These are phyloP conservation scores for Parnassius mnemosyne DNA, from an alignment of 2,888 invertebrate species.

Conservation along the genomic window DNA sequence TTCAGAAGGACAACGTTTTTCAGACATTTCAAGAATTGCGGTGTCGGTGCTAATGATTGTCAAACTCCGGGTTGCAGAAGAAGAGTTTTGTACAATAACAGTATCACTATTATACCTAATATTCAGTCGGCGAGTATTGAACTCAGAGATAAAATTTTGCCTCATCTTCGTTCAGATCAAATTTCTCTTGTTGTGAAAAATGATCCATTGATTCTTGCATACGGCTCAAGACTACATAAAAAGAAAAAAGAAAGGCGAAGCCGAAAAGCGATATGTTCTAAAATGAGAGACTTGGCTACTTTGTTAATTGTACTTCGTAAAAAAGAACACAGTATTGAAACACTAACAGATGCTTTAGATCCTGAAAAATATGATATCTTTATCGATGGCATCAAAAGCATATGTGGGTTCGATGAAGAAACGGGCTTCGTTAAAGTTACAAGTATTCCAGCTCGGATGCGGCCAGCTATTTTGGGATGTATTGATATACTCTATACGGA, in stretches of 20 bases:
- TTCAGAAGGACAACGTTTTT: conserved; percentile 26
- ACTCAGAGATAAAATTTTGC: conserved; percentile 21
- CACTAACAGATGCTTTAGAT: conserved; percentile 19
- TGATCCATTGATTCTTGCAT: conserved; percentile 22
- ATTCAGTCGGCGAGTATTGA: conserved; percentile 8
- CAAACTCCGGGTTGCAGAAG: conserved; percentile 5
- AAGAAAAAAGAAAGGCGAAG: conserved; percentile 4
- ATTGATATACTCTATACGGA: conserved; percentile 25
- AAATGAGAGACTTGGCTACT: conserved; percentile 28
- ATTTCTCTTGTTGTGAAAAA: conserved; percentile 21
- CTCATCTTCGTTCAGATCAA: conserved; percentile 25
- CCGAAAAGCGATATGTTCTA: conserved; percentile 27
- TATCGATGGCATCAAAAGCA: conserved; percentile 25
- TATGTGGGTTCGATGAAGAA: conserved; percentile 29
- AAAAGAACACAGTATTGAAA: conserved; percentile 20
- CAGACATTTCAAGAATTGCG: conserved; percentile 27
- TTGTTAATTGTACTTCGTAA: conserved; percentile 21
- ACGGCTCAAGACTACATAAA: background rate
- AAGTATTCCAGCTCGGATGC: conserved; percentile 26
- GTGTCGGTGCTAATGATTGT: background rate
- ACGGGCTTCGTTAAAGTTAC: conserved; percentile 23
- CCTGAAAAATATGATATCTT: conserved; percentile 26
- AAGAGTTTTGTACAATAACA: background rate
- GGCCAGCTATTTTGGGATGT: conserved; percentile 14
- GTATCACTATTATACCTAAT: background rate